Conservation (phyloP, 2,113 vertebrate genomes). For the Eclectus roratus region DNA sequence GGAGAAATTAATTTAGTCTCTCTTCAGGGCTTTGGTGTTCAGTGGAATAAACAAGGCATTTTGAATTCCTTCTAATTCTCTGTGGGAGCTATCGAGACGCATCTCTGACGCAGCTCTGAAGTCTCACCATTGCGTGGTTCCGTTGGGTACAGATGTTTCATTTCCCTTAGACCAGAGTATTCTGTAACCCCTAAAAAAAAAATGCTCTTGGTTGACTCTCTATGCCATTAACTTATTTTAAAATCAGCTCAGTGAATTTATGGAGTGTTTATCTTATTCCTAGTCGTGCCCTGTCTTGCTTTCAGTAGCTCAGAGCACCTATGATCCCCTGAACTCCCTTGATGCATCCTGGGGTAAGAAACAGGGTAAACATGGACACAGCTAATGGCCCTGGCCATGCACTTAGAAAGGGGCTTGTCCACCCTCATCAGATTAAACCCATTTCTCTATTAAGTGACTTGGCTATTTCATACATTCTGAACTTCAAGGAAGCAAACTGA, state of each 20-base stretch:
- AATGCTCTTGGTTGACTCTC: not conserved
- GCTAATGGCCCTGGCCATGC: not conserved
- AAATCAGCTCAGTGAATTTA: not conserved
- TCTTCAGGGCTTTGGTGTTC: not conserved
- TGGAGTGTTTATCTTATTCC: not conserved
- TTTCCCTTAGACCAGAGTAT: not conserved
- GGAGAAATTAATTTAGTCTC: not conserved
- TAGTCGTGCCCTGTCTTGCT: not conserved
- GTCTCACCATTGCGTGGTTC: not conserved
- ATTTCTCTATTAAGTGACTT: not conserved
- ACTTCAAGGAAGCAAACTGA: not conserved
- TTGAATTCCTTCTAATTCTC: not conserved
- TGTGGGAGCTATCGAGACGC: not conserved
- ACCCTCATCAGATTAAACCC: fast-evolving
- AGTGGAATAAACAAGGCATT: not conserved
- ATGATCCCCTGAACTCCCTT: not conserved
- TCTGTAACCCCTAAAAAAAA: not conserved
- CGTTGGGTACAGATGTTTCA: not conserved
- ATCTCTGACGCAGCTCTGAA: not conserved
- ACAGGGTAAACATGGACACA: not conserved
- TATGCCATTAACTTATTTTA: not conserved
- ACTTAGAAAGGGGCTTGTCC: not conserved
- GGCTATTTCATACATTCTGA: not conserved
- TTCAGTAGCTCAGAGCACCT: not conserved
- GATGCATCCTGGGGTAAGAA: not conserved